Evolutionary conservation across 1,140 invertebrate genomes (phyloP).

Genomic region (Zaprionus davidi): DNA sequence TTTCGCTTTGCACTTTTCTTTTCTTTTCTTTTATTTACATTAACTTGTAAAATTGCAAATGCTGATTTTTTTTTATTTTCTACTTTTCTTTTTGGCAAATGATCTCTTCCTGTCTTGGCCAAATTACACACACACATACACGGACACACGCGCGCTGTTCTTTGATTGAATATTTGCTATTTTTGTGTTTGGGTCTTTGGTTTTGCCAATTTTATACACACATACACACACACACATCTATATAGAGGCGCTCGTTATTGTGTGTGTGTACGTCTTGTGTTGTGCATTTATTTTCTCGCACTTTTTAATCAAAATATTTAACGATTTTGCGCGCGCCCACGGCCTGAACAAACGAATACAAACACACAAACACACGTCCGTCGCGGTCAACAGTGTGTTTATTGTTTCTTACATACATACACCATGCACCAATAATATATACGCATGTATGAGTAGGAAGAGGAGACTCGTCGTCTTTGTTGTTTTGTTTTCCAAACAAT

Average conservation of each 20-base stretch:
- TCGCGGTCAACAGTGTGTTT: constrained; percentile 12
- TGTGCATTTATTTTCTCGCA: constrained; percentile 43
- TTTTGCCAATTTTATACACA: constrained; percentile 40
- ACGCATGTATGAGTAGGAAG: constrained; percentile 1
- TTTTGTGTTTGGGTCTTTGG: constrained; percentile 48
- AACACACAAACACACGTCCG: constrained; percentile 16
- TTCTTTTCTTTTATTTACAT: constrained; percentile 59
- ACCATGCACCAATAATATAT: constrained; percentile 1
- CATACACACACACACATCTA: constrained; percentile 3
- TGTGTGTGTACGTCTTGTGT: not conserved
- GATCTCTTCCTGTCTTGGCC: constrained; percentile 65
- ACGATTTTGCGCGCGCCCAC: constrained; percentile 40
- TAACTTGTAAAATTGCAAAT: constrained; percentile 25
- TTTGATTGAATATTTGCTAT: constrained; percentile 69
- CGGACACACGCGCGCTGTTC: constrained; percentile 46
- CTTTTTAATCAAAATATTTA: constrained; percentile 38
- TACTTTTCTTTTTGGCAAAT: constrained; percentile 56
- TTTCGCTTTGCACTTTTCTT: constrained; percentile 81
- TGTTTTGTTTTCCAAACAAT: constrained; percentile 40
- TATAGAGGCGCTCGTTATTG: not conserved
- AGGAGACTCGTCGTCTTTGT: constrained; percentile 9
- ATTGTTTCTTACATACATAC: constrained; percentile 8
- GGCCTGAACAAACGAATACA: not conserved
- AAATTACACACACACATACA: constrained; percentile 43
- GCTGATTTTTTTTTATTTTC: constrained; percentile 29